Evolutionary conservation across 1,140 invertebrate genomes (phyloP).

Genomic region (Scaptomyza graminum): DNA sequence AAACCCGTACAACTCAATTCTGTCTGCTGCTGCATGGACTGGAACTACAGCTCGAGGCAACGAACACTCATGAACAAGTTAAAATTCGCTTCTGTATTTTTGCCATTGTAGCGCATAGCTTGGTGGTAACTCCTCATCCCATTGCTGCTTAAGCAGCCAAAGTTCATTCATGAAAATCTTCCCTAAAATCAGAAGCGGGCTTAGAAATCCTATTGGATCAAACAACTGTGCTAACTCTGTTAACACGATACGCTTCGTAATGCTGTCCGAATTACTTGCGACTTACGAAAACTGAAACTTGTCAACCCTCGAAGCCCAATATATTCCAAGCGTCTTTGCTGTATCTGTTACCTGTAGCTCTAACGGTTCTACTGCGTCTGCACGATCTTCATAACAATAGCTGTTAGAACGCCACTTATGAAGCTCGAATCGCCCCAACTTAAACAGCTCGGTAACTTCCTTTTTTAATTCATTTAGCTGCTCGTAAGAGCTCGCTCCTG

Average conservation of each 20-base stretch:
- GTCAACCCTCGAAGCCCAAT: neutral
- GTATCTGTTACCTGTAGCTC: no score
- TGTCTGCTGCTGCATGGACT: neutral
- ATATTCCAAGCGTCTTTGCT: no score
- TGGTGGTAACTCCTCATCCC: neutral
- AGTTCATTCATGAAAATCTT: slow-evolving; percentile 24
- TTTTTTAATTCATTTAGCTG: no score
- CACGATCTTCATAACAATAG: no score
- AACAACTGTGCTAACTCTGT: slow-evolving; percentile 21
- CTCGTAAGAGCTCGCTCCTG: no score
- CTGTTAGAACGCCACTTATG: no score
- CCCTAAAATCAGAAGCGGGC: slow-evolving; percentile 14
- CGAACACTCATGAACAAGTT: neutral
- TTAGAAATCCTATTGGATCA: slow-evolving; percentile 14
- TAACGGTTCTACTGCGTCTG: no score
- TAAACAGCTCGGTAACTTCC: no score
- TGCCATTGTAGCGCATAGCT: no score
- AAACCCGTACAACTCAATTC: neutral
- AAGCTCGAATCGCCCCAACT: no score
- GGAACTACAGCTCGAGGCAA: neutral
- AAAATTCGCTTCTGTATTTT: neutral
- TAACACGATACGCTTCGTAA: neutral
- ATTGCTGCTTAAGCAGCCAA: slow-evolving; percentile 16
- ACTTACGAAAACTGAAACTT: neutral
- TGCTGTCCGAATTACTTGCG: neutral